Evolutionary conservation across 2,113 vertebrate species (phyloP).

Genomic region (Eubucco bourcierii): DNA sequence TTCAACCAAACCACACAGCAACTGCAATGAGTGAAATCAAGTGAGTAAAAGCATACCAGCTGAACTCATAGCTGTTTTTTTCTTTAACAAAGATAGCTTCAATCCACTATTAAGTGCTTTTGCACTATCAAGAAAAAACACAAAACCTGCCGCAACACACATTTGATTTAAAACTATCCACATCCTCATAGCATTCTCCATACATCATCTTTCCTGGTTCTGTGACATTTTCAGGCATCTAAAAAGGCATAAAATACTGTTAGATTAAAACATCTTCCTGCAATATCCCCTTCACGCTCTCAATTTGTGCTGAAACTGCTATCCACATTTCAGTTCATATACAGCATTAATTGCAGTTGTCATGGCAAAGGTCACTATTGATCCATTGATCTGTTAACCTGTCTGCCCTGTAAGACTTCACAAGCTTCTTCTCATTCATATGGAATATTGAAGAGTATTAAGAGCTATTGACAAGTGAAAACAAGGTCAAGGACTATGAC

Average conservation of each 20-base stretch:
- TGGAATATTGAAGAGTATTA: slow-evolving; percentile 11
- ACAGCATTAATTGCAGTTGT: slow-evolving; percentile 37
- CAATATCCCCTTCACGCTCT: neutral
- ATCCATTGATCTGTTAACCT: slow-evolving; percentile 51
- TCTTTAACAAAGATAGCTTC: neutral
- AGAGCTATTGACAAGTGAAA: neutral
- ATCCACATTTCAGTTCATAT: neutral
- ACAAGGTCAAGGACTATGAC: slow-evolving; percentile 10
- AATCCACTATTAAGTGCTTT: neutral
- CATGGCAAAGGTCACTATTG: slow-evolving; percentile 36
- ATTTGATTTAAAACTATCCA: neutral
- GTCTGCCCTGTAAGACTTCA: slow-evolving; percentile 3
- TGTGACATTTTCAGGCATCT: neutral
- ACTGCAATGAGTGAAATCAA: neutral
- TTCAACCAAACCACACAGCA: neutral
- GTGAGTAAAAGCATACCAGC: neutral
- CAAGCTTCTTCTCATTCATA: slow-evolving; percentile 28
- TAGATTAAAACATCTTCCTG: neutral
- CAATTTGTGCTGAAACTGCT: neutral
- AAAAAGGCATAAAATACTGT: neutral
- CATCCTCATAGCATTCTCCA: neutral
- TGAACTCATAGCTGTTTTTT: neutral
- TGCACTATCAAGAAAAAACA: neutral
- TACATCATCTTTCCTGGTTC: neutral
- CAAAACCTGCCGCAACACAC: neutral